Conservation (phyloP, 2,888 invertebrate genomes). For the Drosophila subquinaria region DNA sequence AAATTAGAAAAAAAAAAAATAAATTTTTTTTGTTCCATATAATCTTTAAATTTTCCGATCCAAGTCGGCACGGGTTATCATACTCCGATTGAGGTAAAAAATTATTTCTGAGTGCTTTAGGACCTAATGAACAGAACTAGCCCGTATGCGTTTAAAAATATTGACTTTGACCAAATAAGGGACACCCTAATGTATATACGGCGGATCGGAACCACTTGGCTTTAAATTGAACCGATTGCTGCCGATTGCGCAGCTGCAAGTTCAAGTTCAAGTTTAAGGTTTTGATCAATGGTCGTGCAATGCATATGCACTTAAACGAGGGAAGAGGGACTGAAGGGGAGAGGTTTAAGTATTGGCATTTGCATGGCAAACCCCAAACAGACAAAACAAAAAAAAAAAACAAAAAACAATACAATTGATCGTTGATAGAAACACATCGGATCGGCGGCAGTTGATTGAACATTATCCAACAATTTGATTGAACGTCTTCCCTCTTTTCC, state of each 20-base stretch:
- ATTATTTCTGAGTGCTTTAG: no score
- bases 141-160: no score
- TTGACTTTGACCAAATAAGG: no score
- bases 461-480: constrained; percentile 69
- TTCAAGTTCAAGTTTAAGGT: constrained; percentile 74
- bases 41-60: no score
- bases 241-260: constrained; percentile 36
- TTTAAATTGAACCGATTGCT: constrained; percentile 38
- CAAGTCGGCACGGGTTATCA: no score
- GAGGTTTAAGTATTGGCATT: constrained; percentile 11
- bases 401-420: constrained; percentile 50
- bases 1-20: no score
- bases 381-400: constrained; percentile 9
- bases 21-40: no score
- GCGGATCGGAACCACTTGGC: constrained; percentile 19
- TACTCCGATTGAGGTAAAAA: no score
- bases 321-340: background rate
- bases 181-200: no score
- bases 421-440: constrained; percentile 31
- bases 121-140: no score
- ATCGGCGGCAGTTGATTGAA: constrained; percentile 60
- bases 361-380: constrained; percentile 26
- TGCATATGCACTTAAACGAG: background rate
- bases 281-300: constrained; percentile 18
- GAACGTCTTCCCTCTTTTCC: constrained; percentile 28